phyloP scores from a whole-genome alignment of 2,888 invertebrate genomes.

The Notodonta dromedarius region DNA sequence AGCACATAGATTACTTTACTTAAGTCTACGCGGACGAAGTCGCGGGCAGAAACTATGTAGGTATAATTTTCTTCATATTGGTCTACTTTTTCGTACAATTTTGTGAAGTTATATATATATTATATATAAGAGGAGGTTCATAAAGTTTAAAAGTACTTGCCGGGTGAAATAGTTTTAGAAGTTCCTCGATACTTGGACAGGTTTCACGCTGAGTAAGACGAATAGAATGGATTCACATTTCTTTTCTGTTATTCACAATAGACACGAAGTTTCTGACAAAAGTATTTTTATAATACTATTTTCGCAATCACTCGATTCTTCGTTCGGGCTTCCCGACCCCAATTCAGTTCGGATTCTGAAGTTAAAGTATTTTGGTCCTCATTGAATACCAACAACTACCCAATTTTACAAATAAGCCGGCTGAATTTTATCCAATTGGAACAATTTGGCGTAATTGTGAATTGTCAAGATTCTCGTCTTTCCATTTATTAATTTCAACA shows the following conservation, averaged over 20 bases:
- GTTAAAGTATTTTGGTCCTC: conserved; percentile 44
- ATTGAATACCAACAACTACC: conserved; percentile 48
- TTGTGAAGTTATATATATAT: not conserved
- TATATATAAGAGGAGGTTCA: conserved; percentile 10
- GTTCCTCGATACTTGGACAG: conserved; percentile 36
- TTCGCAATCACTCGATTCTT: conserved; percentile 49
- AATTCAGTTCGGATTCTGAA: conserved; percentile 53
- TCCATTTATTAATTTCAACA: not conserved
- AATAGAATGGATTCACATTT: conserved; percentile 40
- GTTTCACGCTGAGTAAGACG: conserved; percentile 32
- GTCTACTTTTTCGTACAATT: not conserved
- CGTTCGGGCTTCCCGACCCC: conserved; percentile 48
- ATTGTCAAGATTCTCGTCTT: not conserved
- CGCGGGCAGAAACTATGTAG: too few relatives aligned
- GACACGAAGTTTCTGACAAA: conserved; percentile 41
- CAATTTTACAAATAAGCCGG: conserved; percentile 31
- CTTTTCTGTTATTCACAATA: conserved; percentile 40
- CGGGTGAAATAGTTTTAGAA: conserved; percentile 33
- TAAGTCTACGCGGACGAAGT: too few relatives aligned
- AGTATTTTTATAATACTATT: conserved; percentile 43
- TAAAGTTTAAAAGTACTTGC: conserved; percentile 34
- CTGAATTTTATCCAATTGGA: not conserved
- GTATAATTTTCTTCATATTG: too few relatives aligned
- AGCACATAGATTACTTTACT: too few relatives aligned
- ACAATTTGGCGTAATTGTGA: not conserved